These are phyloP conservation scores for Drosophila eugracilis DNA, from an alignment of 1,140 invertebrate species.

Conservation along the genomic window DNA sequence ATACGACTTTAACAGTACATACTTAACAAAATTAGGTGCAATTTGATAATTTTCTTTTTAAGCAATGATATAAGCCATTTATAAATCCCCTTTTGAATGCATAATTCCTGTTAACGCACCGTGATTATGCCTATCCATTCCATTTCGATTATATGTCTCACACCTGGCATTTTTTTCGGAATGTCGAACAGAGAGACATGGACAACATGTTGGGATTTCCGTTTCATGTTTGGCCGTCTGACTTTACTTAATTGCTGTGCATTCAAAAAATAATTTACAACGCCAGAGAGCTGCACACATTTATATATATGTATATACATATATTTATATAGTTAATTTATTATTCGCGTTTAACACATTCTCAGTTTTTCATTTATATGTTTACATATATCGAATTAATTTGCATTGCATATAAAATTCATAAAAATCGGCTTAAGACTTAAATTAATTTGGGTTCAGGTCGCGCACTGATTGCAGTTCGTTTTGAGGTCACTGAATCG, in stretches of 20 bases:
- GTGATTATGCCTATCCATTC: slow-evolving; percentile 23
- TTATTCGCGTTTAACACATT: slow-evolving; percentile 61
- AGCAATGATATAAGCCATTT: not conserved
- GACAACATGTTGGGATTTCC: slow-evolving; percentile 59
- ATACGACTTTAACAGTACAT: too few relatives aligned
- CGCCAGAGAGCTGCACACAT: slow-evolving; percentile 4
- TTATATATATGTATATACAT: slow-evolving; percentile 37
- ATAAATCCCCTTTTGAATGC: slow-evolving; percentile 11
- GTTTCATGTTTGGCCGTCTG: slow-evolving; percentile 52
- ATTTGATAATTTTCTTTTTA: not conserved
- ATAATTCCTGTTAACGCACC: slow-evolving; percentile 29
- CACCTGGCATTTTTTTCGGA: slow-evolving; percentile 21
- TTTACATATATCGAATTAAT: slow-evolving; percentile 47
- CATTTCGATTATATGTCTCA: slow-evolving; percentile 12
- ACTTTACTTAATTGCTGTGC: slow-evolving; percentile 48
- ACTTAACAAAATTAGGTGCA: too few relatives aligned
- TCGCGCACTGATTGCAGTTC: slow-evolving; percentile 28
- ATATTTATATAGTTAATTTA: slow-evolving; percentile 62
- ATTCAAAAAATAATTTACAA: slow-evolving; percentile 56
- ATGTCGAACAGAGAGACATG: slow-evolving; percentile 23
- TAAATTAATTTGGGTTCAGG: slow-evolving; percentile 52
- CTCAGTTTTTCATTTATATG: slow-evolving; percentile 25
- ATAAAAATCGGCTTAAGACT: slow-evolving; percentile 65
- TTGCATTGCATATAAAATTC: slow-evolving; percentile 44
- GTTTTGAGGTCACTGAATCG: not conserved